phyloP scores from a whole-genome alignment of 1,140 invertebrate species.

The Gryon sp. region DNA sequence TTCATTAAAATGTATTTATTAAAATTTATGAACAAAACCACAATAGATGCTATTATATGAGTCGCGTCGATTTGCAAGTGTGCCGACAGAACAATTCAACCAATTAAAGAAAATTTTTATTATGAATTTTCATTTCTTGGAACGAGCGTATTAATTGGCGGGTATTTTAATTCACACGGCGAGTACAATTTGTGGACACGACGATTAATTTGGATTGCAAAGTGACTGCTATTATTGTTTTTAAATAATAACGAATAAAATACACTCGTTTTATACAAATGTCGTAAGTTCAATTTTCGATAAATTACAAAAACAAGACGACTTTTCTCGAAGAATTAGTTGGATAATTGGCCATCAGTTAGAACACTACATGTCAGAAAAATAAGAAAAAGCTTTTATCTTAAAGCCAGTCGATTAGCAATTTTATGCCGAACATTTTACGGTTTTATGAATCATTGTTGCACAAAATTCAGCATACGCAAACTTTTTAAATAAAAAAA shows the following conservation, averaged over 20 bases:
- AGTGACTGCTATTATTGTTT: constrained; percentile 14
- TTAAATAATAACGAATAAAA: constrained; percentile 17
- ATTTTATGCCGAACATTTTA: neutral
- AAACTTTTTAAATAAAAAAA: neutral
- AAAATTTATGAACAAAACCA: constrained; percentile 17
- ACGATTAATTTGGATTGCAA: constrained; percentile 23
- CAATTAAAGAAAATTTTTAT: constrained; percentile 31
- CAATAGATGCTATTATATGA: constrained; percentile 14
- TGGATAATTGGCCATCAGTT: constrained; percentile 17
- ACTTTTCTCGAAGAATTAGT: constrained; percentile 11
- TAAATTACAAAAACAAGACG: neutral
- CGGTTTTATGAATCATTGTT: neutral
- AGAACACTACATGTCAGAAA: neutral
- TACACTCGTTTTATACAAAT: too few species aligned
- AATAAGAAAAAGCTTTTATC: constrained; percentile 8
- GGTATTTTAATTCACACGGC: neutral
- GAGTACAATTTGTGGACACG: constrained; percentile 14
- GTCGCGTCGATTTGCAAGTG: constrained; percentile 1
- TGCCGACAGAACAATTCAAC: constrained; percentile 9
- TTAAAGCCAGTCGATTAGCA: neutral
- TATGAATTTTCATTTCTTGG: constrained; percentile 33
- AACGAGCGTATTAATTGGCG: constrained; percentile 11
- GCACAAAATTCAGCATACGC: too few species aligned
- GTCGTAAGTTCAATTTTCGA: constrained; percentile 9
- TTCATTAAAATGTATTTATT: constrained; percentile 20